Conservation (phyloP, 64 coral and sea anemone species). For the Pocillopora damicornis region DNA sequence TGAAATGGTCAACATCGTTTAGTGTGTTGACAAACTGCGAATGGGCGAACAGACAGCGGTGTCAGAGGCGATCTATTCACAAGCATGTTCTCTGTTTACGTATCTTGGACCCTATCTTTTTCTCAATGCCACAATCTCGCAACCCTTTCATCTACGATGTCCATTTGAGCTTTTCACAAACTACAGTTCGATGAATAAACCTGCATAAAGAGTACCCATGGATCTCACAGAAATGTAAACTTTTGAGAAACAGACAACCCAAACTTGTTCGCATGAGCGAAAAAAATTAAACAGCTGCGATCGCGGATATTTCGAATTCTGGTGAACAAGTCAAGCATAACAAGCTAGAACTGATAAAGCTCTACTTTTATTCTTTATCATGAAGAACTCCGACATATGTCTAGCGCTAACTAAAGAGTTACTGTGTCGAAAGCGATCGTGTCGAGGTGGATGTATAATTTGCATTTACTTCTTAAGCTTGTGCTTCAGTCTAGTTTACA, state of each 20-base stretch:
- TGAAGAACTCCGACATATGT: not conserved
- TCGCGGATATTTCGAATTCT: constrained; percentile 40
- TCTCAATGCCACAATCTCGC: not conserved
- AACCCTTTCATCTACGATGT: not conserved
- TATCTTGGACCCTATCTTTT: not conserved
- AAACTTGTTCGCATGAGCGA: not conserved
- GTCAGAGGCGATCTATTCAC: not conserved
- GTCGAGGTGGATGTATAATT: not conserved
- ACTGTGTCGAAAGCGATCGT: not conserved
- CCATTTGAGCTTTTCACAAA: not conserved
- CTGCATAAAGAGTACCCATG: not conserved
- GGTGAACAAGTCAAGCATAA: constrained; percentile 21
- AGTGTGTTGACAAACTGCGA: constrained; percentile 11
- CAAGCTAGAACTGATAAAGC: not conserved
- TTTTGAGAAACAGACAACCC: constrained; percentile 22
- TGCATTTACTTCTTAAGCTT: not conserved
- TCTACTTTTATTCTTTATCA: not conserved
- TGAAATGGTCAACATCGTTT: constrained; percentile 20
- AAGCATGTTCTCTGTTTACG: not conserved
- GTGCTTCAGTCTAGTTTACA: not conserved
- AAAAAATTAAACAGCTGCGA: constrained; percentile 31
- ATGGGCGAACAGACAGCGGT: not conserved
- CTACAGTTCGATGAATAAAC: not conserved
- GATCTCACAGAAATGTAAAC: not conserved
- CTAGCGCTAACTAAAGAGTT: not conserved